A percentile compares a stretch with the other conserved stretches of the same genome.
phyloP scores from a whole-genome alignment of 2,113 vertebrate genomes.

The Protobothrops flavoviridis region DNA sequence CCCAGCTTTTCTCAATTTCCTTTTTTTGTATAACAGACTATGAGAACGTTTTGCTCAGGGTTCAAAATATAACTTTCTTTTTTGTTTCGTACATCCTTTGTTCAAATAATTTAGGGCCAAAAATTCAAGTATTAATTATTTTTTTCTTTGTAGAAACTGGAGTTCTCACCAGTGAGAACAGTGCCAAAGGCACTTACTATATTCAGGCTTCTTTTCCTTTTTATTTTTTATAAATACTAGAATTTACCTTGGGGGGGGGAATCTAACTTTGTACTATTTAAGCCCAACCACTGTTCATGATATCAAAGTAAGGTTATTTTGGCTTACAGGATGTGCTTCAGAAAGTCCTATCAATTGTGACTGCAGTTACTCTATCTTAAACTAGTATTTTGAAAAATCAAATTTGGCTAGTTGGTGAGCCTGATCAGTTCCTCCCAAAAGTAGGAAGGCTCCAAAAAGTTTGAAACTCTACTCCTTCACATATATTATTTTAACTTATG shows the following conservation, averaged over 20 bases:
- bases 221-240: not conserved
- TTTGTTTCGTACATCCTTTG: not conserved
- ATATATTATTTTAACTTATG: slow-evolving; percentile 9
- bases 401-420: not conserved
- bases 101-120: not conserved
- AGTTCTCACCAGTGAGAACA: not conserved
- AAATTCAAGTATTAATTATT: not conserved
- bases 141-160: not conserved
- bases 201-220: not conserved
- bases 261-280: not conserved
- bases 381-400: not conserved
- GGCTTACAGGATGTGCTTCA: not conserved
- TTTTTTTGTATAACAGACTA: not conserved
- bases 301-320: not conserved
- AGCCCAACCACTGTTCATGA: not conserved
- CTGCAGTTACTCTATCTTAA: not conserved
- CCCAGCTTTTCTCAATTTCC: not conserved
- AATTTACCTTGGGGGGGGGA: not conserved
- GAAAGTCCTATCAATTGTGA: not conserved
- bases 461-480: not conserved
- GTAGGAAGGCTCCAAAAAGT: not conserved
- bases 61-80: not conserved
- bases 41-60: not conserved
- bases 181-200: not conserved
- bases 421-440: not conserved